These are phyloP conservation scores for Seriola quinqueradiata DNA, from an alignment of 2,113 vertebrate species.

Conservation along the genomic window DNA sequence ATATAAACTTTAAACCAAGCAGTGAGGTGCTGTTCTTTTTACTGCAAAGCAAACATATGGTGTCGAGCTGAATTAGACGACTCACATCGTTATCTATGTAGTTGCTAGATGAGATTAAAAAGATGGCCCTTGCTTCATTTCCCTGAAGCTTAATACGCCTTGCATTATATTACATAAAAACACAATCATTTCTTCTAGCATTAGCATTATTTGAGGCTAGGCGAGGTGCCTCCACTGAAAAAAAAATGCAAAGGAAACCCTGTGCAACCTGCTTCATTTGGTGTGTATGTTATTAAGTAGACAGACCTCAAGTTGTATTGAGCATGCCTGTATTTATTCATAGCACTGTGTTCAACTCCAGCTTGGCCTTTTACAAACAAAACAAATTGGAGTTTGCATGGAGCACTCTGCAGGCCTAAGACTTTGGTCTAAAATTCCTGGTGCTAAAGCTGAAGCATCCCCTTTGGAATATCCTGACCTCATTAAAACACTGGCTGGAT, in stretches of 20 bases:
- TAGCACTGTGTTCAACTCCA: constrained; percentile 27
- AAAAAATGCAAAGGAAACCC: constrained; percentile 28
- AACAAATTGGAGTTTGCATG: constrained; percentile 42
- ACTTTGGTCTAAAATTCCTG: constrained; percentile 40
- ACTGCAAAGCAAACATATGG: not conserved
- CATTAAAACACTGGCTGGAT: constrained; percentile 72
- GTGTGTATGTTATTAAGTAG: constrained; percentile 7
- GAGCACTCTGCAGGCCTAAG: constrained; percentile 18
- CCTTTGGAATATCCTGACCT: constrained; percentile 71
- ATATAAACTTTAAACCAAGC: constrained; percentile 17
- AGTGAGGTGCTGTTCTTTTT: not conserved
- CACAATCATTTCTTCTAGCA: constrained; percentile 6
- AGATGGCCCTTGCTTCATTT: not conserved
- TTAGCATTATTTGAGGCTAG: constrained; percentile 1
- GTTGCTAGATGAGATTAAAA: constrained; percentile 1
- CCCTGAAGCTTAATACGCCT: not conserved
- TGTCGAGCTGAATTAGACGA: not conserved
- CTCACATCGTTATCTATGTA: constrained; percentile 6
- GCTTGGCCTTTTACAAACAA: constrained; percentile 33
- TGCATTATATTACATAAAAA: constrained; percentile 26
- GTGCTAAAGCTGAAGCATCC: constrained; percentile 51
- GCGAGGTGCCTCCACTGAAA: not conserved
- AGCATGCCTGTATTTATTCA: constrained; percentile 31
- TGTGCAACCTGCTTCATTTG: not conserved
- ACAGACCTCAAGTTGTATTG: constrained; percentile 19